These are phyloP conservation scores for Trichomalopsis sarcophagae DNA, from an alignment of 1,140 invertebrate genomes.

Conservation along the genomic window DNA sequence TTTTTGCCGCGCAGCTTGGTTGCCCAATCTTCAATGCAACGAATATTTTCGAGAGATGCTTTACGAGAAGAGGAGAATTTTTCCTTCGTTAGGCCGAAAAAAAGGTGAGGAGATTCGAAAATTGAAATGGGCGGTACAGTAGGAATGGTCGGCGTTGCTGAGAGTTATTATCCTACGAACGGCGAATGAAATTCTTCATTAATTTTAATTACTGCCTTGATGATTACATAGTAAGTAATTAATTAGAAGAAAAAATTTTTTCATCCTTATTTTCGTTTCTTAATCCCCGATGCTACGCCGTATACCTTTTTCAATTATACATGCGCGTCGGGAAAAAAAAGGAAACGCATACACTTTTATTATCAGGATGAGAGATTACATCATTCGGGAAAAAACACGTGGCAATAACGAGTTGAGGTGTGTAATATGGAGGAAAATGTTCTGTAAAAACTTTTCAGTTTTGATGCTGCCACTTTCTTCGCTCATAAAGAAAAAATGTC, in stretches of 20 bases:
- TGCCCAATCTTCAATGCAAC: background rate
- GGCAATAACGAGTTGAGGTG: too few species aligned
- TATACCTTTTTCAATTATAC: background rate
- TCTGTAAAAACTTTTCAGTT: background rate
- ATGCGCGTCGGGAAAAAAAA: too few species aligned
- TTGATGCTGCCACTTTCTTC: too few species aligned
- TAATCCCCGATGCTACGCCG: background rate
- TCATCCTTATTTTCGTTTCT: background rate
- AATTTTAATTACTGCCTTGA: background rate
- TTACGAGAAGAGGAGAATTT: background rate
- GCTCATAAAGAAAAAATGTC: too few species aligned
- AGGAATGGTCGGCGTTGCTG: background rate
- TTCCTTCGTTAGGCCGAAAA: too few species aligned
- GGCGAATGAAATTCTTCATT: constrained; percentile 13
- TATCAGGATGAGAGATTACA: too few species aligned
- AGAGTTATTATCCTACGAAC: background rate
- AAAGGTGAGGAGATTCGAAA: too few species aligned
- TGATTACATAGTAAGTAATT: background rate
- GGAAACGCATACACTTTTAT: too few species aligned
- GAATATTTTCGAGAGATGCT: background rate
- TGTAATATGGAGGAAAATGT: background rate
- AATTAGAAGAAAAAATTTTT: background rate
- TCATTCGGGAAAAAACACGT: too few species aligned
- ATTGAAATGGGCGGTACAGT: too few species aligned
- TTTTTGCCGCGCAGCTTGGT: background rate